Base-by-base conservation (phyloP, 2,888 invertebrate genomes). In the Ferdinandea cuprea region DNA sequence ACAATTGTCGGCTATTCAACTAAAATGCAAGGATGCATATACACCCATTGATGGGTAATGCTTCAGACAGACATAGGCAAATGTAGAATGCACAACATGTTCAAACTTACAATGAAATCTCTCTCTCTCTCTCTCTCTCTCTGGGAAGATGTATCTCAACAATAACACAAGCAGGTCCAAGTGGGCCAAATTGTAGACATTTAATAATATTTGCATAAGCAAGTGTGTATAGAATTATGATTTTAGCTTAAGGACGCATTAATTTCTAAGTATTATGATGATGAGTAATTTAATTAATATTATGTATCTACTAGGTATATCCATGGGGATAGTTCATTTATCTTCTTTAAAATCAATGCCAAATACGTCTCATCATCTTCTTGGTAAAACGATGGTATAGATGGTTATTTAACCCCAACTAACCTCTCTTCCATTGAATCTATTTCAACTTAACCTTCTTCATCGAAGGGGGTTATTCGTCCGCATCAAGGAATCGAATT, bases 181-280 rank as follows among this genome's bases (percentile, higher is more conserved):
- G n/a, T 25, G 37, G 48, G 56, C 37, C 35, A 9, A 48, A 52
- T 32, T 69, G 50, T 40, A 21, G 71, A 54, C 58, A 61, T 59
- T 71, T 66, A 42, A 58, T 50, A 66, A 65, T 56, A 83, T 78
- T 83, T 72, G 66, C 83, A 83, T 68, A 83, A 56, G 68, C 66
- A 72, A 66, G 68, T 72, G 54, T 35, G 48, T 17, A 30, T 9
- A 19, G 58, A 68, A 63, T 69, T 72, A n/a, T 21, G 65, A 71
- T 58, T 63, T 58, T 30, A 44, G 48, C 50, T 58, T 46, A 50
- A 63, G 56, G 68, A 56, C 61, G 56, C 54, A 37, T 68, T 66
- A 54, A 66, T 66, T 58, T 59, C 8, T 37, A 19, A n/a, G n/a
- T n/a, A n/a, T n/a, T n/a, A n/a, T n/a, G n/a, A n/a, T 13, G 19